Evolutionary conservation across 2,113 vertebrate genomes (phyloP).

Genomic region (Capreolus pygargus): DNA sequence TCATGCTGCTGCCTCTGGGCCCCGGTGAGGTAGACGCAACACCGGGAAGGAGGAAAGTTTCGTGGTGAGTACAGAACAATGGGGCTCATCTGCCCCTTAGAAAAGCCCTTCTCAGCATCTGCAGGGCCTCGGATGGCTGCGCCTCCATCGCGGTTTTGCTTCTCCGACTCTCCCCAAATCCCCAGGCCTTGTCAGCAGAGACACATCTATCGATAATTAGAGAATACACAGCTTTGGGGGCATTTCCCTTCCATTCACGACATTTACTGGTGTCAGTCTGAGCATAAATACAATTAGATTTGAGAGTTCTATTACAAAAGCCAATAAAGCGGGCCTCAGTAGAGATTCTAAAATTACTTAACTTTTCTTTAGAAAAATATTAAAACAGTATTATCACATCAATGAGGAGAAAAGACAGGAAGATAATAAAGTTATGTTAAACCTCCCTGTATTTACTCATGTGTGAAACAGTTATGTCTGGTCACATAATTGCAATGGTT

Average conservation of each 20-base stretch:
- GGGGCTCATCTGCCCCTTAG: not conserved
- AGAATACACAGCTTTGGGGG: constrained; percentile 73
- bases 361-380: constrained; percentile 88
- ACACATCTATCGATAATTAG: constrained; percentile 67
- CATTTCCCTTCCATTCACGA: constrained; percentile 75
- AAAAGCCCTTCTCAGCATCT: not conserved
- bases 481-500: constrained; percentile 89
- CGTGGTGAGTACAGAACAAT: fast-evolving
- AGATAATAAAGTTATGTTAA: constrained; percentile 92
- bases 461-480: constrained; percentile 91
- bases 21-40: not conserved
- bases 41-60: not conserved
- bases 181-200: constrained; percentile 22
- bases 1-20: fast-evolving
- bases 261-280: constrained; percentile 81
- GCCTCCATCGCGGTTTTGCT: not conserved
- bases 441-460: constrained; percentile 88
- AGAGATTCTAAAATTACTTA: constrained; percentile 87
- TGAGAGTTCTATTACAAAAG: constrained; percentile 86
- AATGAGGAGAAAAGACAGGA: constrained; percentile 87
- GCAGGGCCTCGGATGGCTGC: fast-evolving
- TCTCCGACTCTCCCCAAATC: not conserved
- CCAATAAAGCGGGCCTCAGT: constrained; percentile 85
- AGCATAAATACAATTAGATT: constrained; percentile 87
- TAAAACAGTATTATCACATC: constrained; percentile 90